phyloP scores from a whole-genome alignment of 2,113 vertebrate genomes.

The Puma concolor region DNA sequence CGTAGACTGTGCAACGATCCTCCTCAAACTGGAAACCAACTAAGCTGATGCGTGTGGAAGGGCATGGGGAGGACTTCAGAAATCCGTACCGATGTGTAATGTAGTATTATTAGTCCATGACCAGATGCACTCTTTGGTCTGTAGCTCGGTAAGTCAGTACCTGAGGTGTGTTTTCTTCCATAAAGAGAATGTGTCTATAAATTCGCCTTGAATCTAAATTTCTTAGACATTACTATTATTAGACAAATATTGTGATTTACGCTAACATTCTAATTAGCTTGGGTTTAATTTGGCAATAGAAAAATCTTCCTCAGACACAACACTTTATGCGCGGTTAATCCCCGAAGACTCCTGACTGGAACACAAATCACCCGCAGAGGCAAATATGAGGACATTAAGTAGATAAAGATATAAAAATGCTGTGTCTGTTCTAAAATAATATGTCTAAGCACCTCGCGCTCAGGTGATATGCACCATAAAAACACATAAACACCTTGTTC shows the following conservation, averaged over 20 bases:
- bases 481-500: background rate
- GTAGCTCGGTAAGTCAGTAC: constrained; percentile 2
- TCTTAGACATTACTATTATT: constrained; percentile 50
- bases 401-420: constrained; percentile 50
- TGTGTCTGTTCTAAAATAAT: constrained; percentile 48
- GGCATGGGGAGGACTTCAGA: background rate
- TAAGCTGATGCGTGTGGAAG: background rate
- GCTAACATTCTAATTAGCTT: constrained; percentile 52
- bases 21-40: constrained; percentile 38
- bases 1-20: background rate
- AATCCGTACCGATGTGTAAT: background rate
- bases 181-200: constrained; percentile 52
- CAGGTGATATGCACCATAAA: constrained; percentile 9
- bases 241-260: constrained; percentile 70
- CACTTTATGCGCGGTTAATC: constrained; percentile 58
- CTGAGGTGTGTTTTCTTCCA: background rate
- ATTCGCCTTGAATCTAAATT: constrained; percentile 39
- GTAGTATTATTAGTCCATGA: background rate
- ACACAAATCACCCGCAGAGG: constrained; percentile 62
- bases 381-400: constrained; percentile 61
- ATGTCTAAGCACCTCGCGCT: background rate
- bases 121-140: background rate
- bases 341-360: background rate
- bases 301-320: background rate
- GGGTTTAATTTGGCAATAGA: constrained; percentile 35